A percentile compares a stretch with the other conserved stretches of the same genome.
These are phyloP conservation scores for Notospermus geniculatus DNA, from an alignment of 1,140 invertebrate genomes.

Conservation along the genomic window DNA sequence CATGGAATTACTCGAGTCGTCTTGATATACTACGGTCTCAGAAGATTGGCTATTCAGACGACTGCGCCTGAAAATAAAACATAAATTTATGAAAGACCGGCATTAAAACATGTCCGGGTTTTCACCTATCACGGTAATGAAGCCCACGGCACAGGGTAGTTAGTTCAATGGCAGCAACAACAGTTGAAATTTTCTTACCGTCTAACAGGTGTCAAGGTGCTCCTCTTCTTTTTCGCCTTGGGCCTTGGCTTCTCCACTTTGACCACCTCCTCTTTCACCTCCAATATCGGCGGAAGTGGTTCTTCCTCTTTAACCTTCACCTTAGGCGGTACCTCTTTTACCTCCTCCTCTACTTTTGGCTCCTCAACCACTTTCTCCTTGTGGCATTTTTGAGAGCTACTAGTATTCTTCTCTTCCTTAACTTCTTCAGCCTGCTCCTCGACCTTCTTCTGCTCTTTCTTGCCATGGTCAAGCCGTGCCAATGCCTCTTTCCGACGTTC, in stretches of 20 bases:
- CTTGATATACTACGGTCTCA: slow-evolving; percentile 25
- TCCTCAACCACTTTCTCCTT: slow-evolving; percentile 50
- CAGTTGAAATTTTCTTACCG: no score
- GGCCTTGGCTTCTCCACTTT: no score
- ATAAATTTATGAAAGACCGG: no score
- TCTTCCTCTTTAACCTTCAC: slow-evolving; percentile 37
- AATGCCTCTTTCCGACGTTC: slow-evolving; percentile 58
- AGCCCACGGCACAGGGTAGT: no score
- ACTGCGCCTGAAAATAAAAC: slow-evolving; percentile 29
- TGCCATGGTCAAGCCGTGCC: slow-evolving; percentile 29
- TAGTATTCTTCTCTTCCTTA: slow-evolving; percentile 21
- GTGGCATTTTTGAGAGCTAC: slow-evolving; percentile 1
- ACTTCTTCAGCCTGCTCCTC: slow-evolving; percentile 36
- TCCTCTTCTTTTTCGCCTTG: no score
- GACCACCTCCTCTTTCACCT: slow-evolving; percentile 5
- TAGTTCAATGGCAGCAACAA: no score
- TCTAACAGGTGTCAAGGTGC: no score
- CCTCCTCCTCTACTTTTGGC: slow-evolving; percentile 55
- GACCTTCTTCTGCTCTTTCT: not conserved
- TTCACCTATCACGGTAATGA: no score
- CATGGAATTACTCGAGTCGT: slow-evolving; percentile 27
- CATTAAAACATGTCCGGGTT: no score
- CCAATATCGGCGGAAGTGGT: slow-evolving; percentile 11
- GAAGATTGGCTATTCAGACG: slow-evolving; percentile 25
- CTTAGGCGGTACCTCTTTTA: slow-evolving; percentile 43